Conservation (phyloP, 2,797 vertebrate genomes). For the Paedocypris micromegethes region DNA sequence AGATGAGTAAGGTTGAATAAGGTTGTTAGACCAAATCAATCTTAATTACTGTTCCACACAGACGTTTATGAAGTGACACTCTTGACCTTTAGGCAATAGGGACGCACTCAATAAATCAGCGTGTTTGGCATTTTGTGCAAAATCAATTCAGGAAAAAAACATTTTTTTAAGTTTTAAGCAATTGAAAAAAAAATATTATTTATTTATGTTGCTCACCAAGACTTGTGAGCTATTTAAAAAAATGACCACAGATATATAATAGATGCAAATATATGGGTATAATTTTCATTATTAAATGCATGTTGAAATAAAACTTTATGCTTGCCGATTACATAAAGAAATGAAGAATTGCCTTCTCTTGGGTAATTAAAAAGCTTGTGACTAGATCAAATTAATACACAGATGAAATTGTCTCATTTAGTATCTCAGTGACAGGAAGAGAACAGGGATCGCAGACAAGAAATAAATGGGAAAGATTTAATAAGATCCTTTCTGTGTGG, state of each 20-base stretch:
- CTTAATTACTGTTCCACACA: slow-evolving; percentile 10
- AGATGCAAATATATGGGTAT: neutral
- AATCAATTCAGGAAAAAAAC: slow-evolving; percentile 2
- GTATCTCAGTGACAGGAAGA: neutral
- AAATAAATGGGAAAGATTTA: neutral
- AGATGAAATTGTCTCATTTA: slow-evolving; percentile 11
- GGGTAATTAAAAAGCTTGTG: slow-evolving; percentile 5
- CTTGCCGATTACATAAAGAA: slow-evolving; percentile 11
- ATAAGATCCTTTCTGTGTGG: neutral
- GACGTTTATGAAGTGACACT: neutral
- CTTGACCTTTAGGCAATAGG: slow-evolving; percentile 3
- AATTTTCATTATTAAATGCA: slow-evolving; percentile 4
- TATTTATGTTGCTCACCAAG: too few species aligned
- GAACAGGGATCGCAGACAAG: neutral
- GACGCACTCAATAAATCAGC: slow-evolving; percentile 13
- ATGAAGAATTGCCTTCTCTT: neutral
- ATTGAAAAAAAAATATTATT: too few species aligned
- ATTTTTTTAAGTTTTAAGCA: too few species aligned
- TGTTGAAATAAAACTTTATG: slow-evolving; percentile 5
- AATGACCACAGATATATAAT: neutral
- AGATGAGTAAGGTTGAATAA: neutral
- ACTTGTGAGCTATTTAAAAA: neutral
- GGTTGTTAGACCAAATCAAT: neutral
- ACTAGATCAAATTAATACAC: neutral
- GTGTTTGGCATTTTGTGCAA: slow-evolving; percentile 16